Evolutionary conservation across 2,797 vertebrate genomes (phyloP).

Genomic region (Peromyscus eremicus): DNA sequence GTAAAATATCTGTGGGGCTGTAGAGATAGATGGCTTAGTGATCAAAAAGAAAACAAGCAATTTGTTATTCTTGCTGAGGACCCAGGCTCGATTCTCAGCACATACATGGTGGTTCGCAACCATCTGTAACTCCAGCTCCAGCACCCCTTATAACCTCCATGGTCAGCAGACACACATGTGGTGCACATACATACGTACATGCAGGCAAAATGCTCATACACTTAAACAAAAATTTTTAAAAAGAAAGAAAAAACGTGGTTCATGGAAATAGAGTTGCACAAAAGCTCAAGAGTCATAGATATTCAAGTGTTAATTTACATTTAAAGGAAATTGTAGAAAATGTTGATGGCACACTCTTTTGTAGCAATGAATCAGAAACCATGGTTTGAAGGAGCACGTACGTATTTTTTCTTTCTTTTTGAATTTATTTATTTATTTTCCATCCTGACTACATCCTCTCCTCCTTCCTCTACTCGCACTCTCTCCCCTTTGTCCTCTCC

Average conservation of each 20-base stretch:
- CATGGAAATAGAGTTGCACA: conserved; percentile 40
- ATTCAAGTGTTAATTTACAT: conserved; percentile 35
- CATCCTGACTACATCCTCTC: background rate
- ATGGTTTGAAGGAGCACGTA: background rate
- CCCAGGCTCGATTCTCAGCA: background rate
- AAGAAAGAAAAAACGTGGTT: background rate
- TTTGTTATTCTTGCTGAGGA: too few relatives aligned
- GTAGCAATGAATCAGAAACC: background rate
- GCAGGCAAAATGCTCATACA: background rate
- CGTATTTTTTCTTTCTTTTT: conserved; percentile 6
- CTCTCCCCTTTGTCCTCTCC: too few relatives aligned
- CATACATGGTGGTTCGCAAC: background rate
- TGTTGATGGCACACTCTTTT: background rate
- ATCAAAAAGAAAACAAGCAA: background rate
- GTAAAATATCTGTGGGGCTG: background rate
- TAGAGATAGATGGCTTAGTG: background rate
- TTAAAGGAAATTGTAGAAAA: conserved; percentile 37
- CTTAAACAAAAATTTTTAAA: background rate
- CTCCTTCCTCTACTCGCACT: too few relatives aligned
- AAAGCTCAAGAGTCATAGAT: background rate
- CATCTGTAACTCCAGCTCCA: background rate
- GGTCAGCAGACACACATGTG: background rate
- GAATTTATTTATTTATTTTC: background rate
- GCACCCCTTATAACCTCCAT: background rate
- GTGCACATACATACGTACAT: background rate